Evolutionary conservation across 37 sponge, comb jelly and placozoan genomes (phyloP).

Genomic region (Chondrosia reniformis): DNA sequence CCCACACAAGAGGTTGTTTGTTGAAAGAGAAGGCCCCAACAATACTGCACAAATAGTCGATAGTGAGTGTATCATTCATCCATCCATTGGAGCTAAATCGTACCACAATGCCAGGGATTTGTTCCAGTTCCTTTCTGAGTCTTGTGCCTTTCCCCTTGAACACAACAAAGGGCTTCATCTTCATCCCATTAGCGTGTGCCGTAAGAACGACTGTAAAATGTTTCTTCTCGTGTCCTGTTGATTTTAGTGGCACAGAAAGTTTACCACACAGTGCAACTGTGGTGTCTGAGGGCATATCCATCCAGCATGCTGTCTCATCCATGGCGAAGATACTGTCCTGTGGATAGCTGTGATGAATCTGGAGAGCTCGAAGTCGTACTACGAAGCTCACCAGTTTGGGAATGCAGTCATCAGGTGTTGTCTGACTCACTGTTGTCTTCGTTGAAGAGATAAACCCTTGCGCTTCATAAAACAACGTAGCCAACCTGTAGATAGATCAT

Average conservation of each 20-base stretch:
- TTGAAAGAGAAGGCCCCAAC: too few relatives aligned
- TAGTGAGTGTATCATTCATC: too few relatives aligned
- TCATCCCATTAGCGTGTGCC: constrained; percentile 47
- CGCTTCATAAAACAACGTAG: neutral
- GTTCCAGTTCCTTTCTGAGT: too few relatives aligned
- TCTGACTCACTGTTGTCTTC: constrained; percentile 33
- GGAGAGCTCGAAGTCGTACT: too few relatives aligned
- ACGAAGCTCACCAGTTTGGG: constrained; percentile 32
- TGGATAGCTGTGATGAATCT: neutral
- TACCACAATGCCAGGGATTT: too few relatives aligned
- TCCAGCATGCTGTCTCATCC: too few relatives aligned
- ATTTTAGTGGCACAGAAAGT: constrained; percentile 25
- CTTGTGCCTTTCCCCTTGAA: constrained; percentile 35
- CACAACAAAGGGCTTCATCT: constrained; percentile 41
- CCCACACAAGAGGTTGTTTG: too few relatives aligned
- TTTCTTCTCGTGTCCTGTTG: constrained; percentile 52
- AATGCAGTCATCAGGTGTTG: constrained; percentile 2
- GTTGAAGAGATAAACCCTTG: constrained; percentile 18
- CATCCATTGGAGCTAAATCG: too few relatives aligned
- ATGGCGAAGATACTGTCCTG: too few relatives aligned
- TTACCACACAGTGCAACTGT: too few relatives aligned
- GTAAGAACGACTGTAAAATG: constrained; percentile 42
- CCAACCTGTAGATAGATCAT: neutral
- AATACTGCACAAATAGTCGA: too few relatives aligned
- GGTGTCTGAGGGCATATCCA: too few relatives aligned